Percentiles rank a stretch among this genome's conserved stretches.
Evolutionary conservation across 2,113 vertebrate species (phyloP).

Genomic region (Dinomys branickii): DNA sequence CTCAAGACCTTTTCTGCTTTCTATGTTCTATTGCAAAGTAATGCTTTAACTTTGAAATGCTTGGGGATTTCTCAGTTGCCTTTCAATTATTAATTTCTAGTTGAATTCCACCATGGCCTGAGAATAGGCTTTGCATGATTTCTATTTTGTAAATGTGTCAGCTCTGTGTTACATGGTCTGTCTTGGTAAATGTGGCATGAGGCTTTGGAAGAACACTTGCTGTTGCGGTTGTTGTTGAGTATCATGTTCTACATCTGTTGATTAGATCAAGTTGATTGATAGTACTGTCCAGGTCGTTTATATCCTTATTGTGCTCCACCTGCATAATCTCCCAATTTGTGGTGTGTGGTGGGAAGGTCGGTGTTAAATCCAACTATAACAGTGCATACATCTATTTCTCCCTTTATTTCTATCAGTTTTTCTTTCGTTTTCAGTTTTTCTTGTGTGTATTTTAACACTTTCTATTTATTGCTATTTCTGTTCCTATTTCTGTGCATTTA

Average conservation of each 20-base stretch:
- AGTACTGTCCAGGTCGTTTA: not conserved
- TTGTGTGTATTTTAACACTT: no score
- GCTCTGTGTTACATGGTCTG: not conserved
- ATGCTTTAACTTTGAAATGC: not conserved
- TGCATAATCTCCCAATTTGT: not conserved
- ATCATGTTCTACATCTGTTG: not conserved
- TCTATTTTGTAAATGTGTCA: not conserved
- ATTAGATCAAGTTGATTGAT: not conserved
- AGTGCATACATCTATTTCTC: not conserved
- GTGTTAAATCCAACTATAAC: not conserved
- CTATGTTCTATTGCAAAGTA: not conserved
- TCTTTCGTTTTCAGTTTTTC: no score
- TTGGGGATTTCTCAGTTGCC: not conserved
- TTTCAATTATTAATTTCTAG: not conserved
- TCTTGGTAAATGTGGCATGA: not conserved
- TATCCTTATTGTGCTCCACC: not conserved
- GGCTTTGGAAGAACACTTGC: not conserved
- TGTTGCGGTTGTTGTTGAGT: no score
- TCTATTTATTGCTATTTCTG: no score
- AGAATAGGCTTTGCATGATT: not conserved
- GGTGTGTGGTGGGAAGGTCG: rapidly evolving
- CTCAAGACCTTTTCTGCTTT: not conserved
- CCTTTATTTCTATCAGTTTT: no score
- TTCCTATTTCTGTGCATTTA: not conserved
- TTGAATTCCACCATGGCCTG: not conserved